Evolutionary conservation across 2,888 invertebrate genomes (phyloP), one percentile per base, ranked within the genome.

Genomic region (Cantharis lateralis): DNA sequence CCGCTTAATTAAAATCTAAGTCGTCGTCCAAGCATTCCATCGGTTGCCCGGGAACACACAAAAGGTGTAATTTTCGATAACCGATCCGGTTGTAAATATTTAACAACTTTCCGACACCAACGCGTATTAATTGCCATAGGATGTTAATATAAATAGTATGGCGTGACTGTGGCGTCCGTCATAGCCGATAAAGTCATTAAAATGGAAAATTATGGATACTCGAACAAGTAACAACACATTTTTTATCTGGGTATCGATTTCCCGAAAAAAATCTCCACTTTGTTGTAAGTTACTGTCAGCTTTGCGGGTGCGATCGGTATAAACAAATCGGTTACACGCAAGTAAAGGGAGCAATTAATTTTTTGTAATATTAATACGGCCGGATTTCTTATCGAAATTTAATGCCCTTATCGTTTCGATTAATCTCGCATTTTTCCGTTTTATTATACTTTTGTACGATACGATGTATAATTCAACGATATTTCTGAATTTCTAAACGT

Each of bases 111-210:
- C 32, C n/a, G 63, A 15, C 15, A 63, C 16, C 16, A 15, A 63
- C 63, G 15, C 62, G 62, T 62, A 62, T 62, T 15, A 62, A 62
- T 62, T 62, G 62, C 75, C 63, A 75, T 75, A 78, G n/a, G 72
- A 78, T 70, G 64, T 71, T 78, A 75, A 78, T 75, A 72, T 20
- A 70, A 64, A 72, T 26, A 62, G 61, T 72, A 66, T 75, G 32
- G 74, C 75, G 74, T 78, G 78, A 61, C 72, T 26, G 62, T 24
- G 72, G 72, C 70, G 75, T 69, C 64, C 72, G 75, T 62, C 71
- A 61, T 71, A 69, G 72, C 63, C 63, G 78, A 78, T 75, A 70
- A 75, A 68, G 61, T 48, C 62, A 70, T 72, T 72, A 70, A 28
- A 68, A 62, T 20, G 20, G 24, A 75, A 71, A 75, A 75, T 75